Percentiles rank a stretch among this genome's conserved stretches.
These are phyloP conservation scores for Falco cherrug DNA, from an alignment of 2,797 vertebrate species.

Conservation along the genomic window DNA sequence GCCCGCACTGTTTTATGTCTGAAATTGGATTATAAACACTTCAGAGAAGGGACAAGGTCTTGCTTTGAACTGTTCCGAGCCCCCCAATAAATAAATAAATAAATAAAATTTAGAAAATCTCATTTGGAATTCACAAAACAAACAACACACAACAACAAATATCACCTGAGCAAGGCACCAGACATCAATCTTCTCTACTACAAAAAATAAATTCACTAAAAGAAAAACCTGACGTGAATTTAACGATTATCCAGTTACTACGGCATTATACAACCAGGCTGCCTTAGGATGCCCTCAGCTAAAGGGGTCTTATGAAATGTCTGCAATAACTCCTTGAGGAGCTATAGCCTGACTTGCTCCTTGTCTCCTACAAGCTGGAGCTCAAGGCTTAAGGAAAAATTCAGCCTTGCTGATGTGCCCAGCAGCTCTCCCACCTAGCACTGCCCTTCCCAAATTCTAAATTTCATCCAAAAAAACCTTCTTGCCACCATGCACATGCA, in stretches of 20 bases:
- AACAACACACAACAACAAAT: neutral
- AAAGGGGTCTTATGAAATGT: neutral
- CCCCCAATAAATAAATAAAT: neutral
- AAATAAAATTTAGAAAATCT: neutral
- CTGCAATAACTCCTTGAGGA: neutral
- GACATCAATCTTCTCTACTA: neutral
- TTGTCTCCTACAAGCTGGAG: neutral
- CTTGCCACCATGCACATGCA: rapidly evolving
- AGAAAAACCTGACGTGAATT: neutral
- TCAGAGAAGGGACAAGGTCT: conserved; percentile 44
- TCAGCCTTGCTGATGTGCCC: neutral
- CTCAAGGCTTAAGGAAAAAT: neutral
- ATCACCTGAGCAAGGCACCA: conserved; percentile 24
- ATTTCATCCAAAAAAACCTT: neutral
- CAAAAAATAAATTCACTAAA: neutral
- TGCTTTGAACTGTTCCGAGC: conserved; percentile 9
- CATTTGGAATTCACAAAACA: conserved; percentile 36
- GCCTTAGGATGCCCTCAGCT: neutral
- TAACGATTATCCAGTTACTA: neutral
- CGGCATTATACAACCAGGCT: neutral
- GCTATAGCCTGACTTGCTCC: neutral
- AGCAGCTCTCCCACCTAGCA: neutral
- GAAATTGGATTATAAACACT: conserved; percentile 27
- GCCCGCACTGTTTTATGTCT: neutral
- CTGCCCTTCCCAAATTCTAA: neutral